Base-by-base conservation (phyloP, 2,113 vertebrate species). In the Ciconia stormi region DNA sequence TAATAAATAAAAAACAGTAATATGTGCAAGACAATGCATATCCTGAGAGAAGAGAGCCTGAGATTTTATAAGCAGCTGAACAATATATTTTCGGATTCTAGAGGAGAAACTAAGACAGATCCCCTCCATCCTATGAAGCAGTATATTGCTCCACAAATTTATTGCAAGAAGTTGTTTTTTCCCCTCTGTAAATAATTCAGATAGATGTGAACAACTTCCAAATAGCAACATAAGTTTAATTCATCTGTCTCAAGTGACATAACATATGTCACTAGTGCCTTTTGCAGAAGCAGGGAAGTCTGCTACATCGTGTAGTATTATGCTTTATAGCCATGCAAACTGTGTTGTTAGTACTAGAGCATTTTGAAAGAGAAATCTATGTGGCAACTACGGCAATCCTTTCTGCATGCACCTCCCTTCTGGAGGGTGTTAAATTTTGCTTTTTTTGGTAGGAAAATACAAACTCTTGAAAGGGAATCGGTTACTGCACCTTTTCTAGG, bases 211-310 rank as follows among this genome's bases (percentile, higher is more conserved):
- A 88, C 94, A 93, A 94, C 78, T 91, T 95, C 89, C 87, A 97
- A 97, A 96, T 55, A 95, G 78, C 87, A 91, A 77, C 89, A 91
- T 80, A 93, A 95, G 87, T 96, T 95, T 96, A 96, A 97, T 95
- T 97, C 87, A 93, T 96, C 91, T 97, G 89, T 97, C 93, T 95
- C 73, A 77, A 97, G 89, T 95, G 95, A 91, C 89, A 93, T 91
- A 96, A 89, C 93, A 93, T 97, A 97, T 95, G 89, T 78, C 91
- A 88, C 82, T 62, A 40, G 53, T 88, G 82, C 81, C 71, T 89
- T 71, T 73, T 96, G 89, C 78, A 82, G 85, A 85, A 85, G 63
- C 53, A 88, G 69, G 66, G 44, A 84, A 89, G 36, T 62, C 73
- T 93, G 91, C 81, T 87, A 20, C n/a, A 20, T 34, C 4, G 2